These are phyloP conservation scores for Pandemis heparana DNA, from an alignment of 2,888 invertebrate species.

Conservation along the genomic window DNA sequence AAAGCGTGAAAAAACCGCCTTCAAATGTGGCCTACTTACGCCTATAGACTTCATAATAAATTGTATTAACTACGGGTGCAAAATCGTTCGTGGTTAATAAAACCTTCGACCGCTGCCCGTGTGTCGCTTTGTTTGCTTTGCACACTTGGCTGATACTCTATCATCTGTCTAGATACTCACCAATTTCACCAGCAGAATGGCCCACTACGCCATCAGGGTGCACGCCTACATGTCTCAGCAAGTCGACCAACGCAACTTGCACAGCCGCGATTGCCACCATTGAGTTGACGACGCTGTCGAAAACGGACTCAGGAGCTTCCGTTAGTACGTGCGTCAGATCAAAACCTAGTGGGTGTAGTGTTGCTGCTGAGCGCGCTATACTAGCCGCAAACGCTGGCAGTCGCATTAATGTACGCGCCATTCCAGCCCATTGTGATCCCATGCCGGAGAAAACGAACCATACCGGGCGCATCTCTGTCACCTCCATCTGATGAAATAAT, in stretches of 20 bases:
- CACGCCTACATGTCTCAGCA: constrained; percentile 91
- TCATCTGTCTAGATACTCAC: no score
- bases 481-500: constrained; percentile 84
- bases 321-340: constrained; percentile 93
- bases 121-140: no score
- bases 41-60: no score
- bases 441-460: constrained; percentile 99
- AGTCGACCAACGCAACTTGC: constrained; percentile 97
- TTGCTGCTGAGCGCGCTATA: constrained; percentile 90
- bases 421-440: constrained; percentile 99
- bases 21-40: no score
- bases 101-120: no score
- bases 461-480: constrained; percentile 90
- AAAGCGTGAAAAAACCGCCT: no score
- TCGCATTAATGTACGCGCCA: constrained; percentile 95
- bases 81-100: no score
- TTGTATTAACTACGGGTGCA: no score
- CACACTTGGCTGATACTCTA: no score
- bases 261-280: constrained; percentile 98
- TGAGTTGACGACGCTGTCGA: constrained; percentile 94
- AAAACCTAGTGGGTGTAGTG: constrained; percentile 91
- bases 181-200: constrained; percentile 97
- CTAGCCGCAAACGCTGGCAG: constrained; percentile 93
- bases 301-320: constrained; percentile 90
- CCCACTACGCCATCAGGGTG: constrained; percentile 97